A percentile compares a stretch with the other conserved stretches of the same genome.
These are phyloP conservation scores for Parnassius orleans DNA, from an alignment of 2,888 invertebrate species.

Conservation along the genomic window DNA sequence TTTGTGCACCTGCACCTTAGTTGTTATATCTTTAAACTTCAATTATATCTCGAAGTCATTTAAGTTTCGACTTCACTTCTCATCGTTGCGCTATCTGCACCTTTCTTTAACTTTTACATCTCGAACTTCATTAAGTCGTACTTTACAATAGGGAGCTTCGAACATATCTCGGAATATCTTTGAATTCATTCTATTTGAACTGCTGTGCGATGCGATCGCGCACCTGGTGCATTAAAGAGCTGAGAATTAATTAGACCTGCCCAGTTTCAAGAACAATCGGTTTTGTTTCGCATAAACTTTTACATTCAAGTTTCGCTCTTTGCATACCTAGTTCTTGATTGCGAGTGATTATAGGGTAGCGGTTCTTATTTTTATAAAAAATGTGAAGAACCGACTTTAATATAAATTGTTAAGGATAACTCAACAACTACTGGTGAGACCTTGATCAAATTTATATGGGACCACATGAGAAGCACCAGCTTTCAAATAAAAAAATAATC, in stretches of 20 bases:
- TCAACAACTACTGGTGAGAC: too few relatives aligned
- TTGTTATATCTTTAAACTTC: constrained; percentile 3
- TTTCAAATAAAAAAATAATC: too few relatives aligned
- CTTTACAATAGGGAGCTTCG: constrained; percentile 2
- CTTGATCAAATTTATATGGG: too few relatives aligned
- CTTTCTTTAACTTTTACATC: constrained; percentile 4
- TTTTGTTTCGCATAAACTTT: constrained; percentile 43
- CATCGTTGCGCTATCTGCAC: too few relatives aligned
- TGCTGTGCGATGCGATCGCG: constrained; percentile 7
- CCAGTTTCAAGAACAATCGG: constrained; percentile 31
- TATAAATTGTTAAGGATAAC: too few relatives aligned
- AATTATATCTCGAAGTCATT: constrained; percentile 9
- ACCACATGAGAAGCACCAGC: too few relatives aligned
- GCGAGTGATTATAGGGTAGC: constrained; percentile 15
- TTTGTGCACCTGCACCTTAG: not conserved
- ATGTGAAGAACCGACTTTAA: not conserved
- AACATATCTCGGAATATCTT: constrained; percentile 14
- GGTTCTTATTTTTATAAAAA: constrained; percentile 1
- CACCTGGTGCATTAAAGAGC: constrained; percentile 1
- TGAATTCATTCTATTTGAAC: not conserved
- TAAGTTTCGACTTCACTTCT: not conserved
- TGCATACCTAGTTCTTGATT: not conserved
- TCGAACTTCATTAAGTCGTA: not conserved
- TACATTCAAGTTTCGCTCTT: constrained; percentile 34
- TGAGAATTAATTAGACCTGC: constrained; percentile 45